phyloP scores from a whole-genome alignment of 2,888 invertebrate genomes.

The Tineola bisselliella region DNA sequence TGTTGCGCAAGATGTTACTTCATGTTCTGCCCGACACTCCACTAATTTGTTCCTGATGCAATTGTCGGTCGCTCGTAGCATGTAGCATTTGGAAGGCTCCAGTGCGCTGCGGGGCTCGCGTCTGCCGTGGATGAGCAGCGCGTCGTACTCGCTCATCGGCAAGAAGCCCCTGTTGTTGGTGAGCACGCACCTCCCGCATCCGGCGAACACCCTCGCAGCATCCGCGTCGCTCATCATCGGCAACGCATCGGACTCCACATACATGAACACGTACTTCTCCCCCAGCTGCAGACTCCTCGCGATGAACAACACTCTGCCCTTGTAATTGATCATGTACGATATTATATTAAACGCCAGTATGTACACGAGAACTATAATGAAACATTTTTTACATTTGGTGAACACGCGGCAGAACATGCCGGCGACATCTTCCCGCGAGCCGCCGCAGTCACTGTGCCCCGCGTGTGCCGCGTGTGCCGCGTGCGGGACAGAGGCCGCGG shows the following conservation, averaged over 20 bases:
- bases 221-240: conserved; percentile 23
- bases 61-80: neutral
- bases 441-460: too few species aligned
- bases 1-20: conserved; percentile 26
- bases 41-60: conserved; percentile 32
- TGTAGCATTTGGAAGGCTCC: too few species aligned
- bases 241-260: conserved; percentile 25
- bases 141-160: conserved; percentile 38
- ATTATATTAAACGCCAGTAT: conserved; percentile 27
- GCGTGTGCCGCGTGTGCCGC: too few species aligned
- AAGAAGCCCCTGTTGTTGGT: conserved; percentile 42
- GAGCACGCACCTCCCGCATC: conserved; percentile 38
- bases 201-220: conserved; percentile 19
- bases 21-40: conserved; percentile 29
- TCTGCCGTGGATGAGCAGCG: conserved; percentile 23
- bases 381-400: conserved; percentile 30
- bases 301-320: conserved; percentile 28
- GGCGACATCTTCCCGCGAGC: conserved; percentile 20
- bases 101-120: neutral
- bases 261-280: conserved; percentile 34
- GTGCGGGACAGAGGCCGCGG: neutral
- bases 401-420: conserved; percentile 38
- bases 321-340: conserved; percentile 27
- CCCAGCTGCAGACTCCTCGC: conserved; percentile 32
- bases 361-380: conserved; percentile 30